Evolutionary conservation across 1,140 invertebrate genomes (phyloP), one percentile per base, ranked within the genome.

Genomic region (Plodia interpunctella): DNA sequence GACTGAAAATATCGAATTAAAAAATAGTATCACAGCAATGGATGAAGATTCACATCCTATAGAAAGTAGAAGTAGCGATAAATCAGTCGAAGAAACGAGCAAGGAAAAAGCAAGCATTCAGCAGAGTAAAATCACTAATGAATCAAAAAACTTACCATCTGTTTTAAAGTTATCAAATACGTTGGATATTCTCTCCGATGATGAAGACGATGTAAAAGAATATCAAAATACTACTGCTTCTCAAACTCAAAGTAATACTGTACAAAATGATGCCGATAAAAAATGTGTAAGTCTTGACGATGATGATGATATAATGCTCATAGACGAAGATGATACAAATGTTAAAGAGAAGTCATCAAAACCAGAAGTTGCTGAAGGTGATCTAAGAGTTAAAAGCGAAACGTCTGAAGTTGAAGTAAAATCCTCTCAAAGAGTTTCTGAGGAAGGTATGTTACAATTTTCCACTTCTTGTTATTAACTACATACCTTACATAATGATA

Each of bases 101-200:
- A 58, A 35, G 28, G 49, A 10, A 52, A 60, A 10, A 20, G 11
- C 8, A 9, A 54, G 25, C 17, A 35, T 0, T 52, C 54, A 55
- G 10, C 56, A 70, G 3, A 21, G 6, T 10, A 53, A 21, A 53
- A 5, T 25, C 6, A 25, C 4, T 53, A 13, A 13, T 15, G 38
- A 44, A 44, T 17, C 3, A n/a, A 44, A 15, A 15, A n/a, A n/a
- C 10, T 8, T n/a, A n/a, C 13, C 71, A 13, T 65, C 68, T 30
- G 52, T 79, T 57, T 76, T 65, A 56, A 85, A 77, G 62, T 60
- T 86, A 44, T 78, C 78, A n/a, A 85, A 88, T 65, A 85, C 74
- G 6, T 62, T 88, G 25, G 72, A 87, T 64, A 84, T 86, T 58
- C 72, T 87, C 15, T 86, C 83, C 25, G 83, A 86, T 68, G 82